These are phyloP conservation scores for Argynnis bischoffii DNA, from an alignment of 2,888 invertebrate genomes.

Conservation along the genomic window DNA sequence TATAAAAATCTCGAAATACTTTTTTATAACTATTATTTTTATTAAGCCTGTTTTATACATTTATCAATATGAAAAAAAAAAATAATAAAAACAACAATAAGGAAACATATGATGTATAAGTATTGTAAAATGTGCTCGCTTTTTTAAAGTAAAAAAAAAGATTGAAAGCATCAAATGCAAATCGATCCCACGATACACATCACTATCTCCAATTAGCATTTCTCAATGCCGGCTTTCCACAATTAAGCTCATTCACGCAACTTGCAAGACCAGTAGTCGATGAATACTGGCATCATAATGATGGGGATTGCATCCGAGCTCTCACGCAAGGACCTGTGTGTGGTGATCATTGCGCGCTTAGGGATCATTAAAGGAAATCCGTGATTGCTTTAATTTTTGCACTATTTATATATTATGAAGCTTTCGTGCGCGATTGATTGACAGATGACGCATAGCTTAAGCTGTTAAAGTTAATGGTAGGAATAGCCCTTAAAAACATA, in stretches of 20 bases:
- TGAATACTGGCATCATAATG: conserved; percentile 69
- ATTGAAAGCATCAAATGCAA: conserved; percentile 34
- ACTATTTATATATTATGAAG: background rate
- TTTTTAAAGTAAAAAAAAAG: conserved; percentile 17
- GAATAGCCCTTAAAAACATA: too few relatives aligned
- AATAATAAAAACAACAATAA: too few relatives aligned
- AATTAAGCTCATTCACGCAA: conserved; percentile 75
- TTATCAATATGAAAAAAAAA: too few relatives aligned
- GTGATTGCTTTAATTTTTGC: conserved; percentile 20
- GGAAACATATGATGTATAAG: too few relatives aligned
- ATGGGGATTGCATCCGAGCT: conserved; percentile 51
- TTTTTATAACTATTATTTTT: too few relatives aligned
- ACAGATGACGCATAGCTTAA: background rate
- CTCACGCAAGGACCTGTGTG: conserved; percentile 63
- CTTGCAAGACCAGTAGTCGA: conserved; percentile 75
- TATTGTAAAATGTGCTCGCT: background rate
- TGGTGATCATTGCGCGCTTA: conserved; percentile 32
- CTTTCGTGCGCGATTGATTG: background rate
- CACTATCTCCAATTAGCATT: conserved; percentile 68
- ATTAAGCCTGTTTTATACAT: too few relatives aligned
- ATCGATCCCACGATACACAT: conserved; percentile 50
- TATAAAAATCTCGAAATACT: too few relatives aligned
- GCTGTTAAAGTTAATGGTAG: too few relatives aligned
- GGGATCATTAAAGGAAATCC: conserved; percentile 26
- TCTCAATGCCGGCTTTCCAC: conserved; percentile 68